These are phyloP conservation scores for Phaenicophaeus curvirostris DNA, from an alignment of 2,797 vertebrate genomes.

Conservation along the genomic window DNA sequence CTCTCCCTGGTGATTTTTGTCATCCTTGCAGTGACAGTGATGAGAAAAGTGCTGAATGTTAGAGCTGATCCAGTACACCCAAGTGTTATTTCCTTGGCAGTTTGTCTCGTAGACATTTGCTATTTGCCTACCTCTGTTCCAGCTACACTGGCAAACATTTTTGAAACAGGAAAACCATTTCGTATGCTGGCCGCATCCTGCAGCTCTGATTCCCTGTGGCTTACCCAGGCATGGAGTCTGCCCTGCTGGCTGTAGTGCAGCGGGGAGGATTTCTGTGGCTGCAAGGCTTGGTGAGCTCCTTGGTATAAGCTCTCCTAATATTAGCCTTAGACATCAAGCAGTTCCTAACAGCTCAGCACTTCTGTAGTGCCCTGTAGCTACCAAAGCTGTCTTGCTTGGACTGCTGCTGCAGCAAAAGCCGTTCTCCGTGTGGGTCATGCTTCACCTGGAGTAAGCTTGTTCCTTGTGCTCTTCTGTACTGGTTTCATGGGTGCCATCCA, in stretches of 20 bases:
- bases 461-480: constrained; percentile 22
- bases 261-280: neutral
- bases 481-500: neutral
- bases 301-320: neutral
- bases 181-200: neutral
- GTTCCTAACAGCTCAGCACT: neutral
- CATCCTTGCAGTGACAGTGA: neutral
- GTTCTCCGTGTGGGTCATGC: neutral
- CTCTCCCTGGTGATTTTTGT: neutral
- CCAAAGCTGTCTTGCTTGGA: constrained; percentile 47
- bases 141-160: neutral
- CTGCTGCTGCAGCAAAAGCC: constrained; percentile 12
- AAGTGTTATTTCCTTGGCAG: constrained; percentile 33
- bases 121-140: constrained; percentile 35
- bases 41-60: neutral
- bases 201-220: constrained; percentile 51
- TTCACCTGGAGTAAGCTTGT: neutral
- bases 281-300: neutral
- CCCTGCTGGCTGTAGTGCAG: constrained; percentile 19
- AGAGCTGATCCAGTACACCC: neutral
- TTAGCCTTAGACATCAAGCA: constrained; percentile 4
- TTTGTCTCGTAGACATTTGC: constrained; percentile 16
- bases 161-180: constrained; percentile 1
- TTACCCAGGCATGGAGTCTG: constrained; percentile 4
- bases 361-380: constrained; percentile 31